These are phyloP conservation scores for Aphelenchoides fujianensis DNA, from an alignment of 1,140 invertebrate species.

Conservation along the genomic window DNA sequence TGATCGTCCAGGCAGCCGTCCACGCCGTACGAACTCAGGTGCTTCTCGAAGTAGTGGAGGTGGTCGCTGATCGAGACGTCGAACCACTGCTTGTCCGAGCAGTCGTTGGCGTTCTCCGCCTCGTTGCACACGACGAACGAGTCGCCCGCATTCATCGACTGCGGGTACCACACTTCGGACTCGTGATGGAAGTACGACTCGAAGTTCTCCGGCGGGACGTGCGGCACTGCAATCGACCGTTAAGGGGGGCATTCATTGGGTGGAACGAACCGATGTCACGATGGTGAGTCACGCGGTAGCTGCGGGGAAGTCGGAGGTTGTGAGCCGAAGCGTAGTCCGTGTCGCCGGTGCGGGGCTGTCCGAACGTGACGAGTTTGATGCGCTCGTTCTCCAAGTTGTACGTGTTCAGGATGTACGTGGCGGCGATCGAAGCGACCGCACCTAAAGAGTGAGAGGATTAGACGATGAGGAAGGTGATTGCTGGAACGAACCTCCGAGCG, in stretches of 20 bases:
- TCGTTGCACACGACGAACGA: conserved; percentile 25
- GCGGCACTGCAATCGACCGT: no score
- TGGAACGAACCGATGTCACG: no score
- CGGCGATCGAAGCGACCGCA: conserved; percentile 44
- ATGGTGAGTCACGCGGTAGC: no score
- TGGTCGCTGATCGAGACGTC: conserved; percentile 22
- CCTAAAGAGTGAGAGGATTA: no score
- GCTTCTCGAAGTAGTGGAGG: conserved; percentile 29
- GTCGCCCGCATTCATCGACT: conserved; percentile 33
- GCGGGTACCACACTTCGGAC: conserved; percentile 50
- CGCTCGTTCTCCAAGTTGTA: conserved; percentile 13
- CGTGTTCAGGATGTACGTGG: conserved; percentile 31
- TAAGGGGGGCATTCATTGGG: no score
- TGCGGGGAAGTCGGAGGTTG: background rate
- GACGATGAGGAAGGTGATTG: no score
- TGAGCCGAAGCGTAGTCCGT: conserved; percentile 28
- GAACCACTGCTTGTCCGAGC: conserved; percentile 25
- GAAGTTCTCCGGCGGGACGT: conserved; percentile 46
- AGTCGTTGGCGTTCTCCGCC: conserved; percentile 13
- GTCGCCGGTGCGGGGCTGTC: conserved; percentile 51
- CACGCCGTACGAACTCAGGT: conserved; percentile 16
- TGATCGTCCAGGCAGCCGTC: conserved; percentile 18
- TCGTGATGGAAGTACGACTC: conserved; percentile 45
- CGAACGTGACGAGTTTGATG: conserved; percentile 49
- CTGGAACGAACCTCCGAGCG: no score